These are phyloP conservation scores for Mionectes macconnelli DNA, from an alignment of 2,113 vertebrate species.

Conservation along the genomic window DNA sequence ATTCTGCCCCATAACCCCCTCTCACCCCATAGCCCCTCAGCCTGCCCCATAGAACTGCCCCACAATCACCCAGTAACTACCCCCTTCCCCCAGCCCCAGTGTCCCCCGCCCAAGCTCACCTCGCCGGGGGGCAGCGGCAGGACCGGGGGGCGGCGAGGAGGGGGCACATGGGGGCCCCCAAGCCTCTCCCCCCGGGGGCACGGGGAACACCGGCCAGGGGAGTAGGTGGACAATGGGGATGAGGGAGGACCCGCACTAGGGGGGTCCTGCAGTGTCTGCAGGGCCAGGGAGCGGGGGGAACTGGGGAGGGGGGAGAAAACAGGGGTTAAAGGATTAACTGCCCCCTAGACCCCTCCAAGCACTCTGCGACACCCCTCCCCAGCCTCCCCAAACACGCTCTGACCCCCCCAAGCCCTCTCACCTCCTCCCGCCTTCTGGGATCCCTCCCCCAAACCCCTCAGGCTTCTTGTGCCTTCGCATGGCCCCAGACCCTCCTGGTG, in stretches of 20 bases:
- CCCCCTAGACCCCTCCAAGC: too few relatives aligned
- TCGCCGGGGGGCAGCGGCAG: neutral
- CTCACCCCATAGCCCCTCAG: too few relatives aligned
- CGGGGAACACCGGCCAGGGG: neutral
- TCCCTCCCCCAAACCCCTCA: neutral
- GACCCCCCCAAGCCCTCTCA: neutral
- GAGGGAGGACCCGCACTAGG: rapidly evolving
- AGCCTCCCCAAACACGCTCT: neutral
- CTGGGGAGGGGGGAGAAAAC: neutral
- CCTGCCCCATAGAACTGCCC: too few relatives aligned
- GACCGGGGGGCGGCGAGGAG: neutral
- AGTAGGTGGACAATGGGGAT: neutral
- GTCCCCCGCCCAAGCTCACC: neutral
- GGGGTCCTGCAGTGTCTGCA: neutral
- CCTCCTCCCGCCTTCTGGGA: too few relatives aligned
- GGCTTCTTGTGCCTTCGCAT: too few relatives aligned
- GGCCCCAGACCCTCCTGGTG: too few relatives aligned
- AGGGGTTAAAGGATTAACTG: neutral
- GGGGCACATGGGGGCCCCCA: too few relatives aligned
- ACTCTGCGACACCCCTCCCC: neutral
- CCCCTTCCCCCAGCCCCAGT: too few relatives aligned
- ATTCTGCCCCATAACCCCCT: neutral
- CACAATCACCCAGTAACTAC: neutral
- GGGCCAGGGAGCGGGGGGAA: neutral
- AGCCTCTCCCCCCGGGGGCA: neutral